Evolutionary conservation across 2,888 invertebrate genomes (phyloP).

Genomic region (Melanostoma mellinum): DNA sequence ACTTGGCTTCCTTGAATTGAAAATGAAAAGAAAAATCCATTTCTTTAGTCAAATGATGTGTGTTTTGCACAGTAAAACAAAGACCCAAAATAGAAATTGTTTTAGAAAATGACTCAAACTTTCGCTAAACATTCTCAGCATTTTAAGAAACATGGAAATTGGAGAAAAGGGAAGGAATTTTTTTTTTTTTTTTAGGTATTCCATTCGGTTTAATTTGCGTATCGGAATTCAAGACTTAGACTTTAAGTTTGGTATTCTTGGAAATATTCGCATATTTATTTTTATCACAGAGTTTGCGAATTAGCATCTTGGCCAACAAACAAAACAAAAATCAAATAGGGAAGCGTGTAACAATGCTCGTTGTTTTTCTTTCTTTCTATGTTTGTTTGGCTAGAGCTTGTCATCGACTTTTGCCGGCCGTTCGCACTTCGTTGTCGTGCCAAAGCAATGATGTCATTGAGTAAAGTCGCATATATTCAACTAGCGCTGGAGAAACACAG

Average conservation of each 20-base stretch:
- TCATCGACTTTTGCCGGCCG: not conserved
- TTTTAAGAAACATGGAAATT: constrained; percentile 32
- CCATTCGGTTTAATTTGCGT: constrained; percentile 28
- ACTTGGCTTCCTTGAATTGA: constrained; percentile 19
- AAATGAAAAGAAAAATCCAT: constrained; percentile 16
- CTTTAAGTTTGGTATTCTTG: constrained; percentile 27
- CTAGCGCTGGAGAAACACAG: not conserved
- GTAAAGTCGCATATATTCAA: constrained; percentile 7
- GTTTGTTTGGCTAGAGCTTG: not conserved
- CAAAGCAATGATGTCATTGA: constrained; percentile 52
- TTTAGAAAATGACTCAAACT: constrained; percentile 23
- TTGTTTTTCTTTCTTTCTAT: not conserved
- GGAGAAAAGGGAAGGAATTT: constrained; percentile 7
- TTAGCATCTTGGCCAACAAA: constrained; percentile 36
- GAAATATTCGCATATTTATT: constrained; percentile 44
- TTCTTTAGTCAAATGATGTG: constrained; percentile 5
- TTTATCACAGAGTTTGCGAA: constrained; percentile 44
- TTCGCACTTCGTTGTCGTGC: not conserved
- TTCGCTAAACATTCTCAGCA: constrained; percentile 40
- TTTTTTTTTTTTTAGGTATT: not conserved
- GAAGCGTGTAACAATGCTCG: not conserved
- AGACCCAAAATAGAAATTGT: constrained; percentile 46
- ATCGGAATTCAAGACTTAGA: constrained; percentile 24
- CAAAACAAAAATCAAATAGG: constrained; percentile 19
- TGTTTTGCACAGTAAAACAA: not conserved